Evolutionary conservation across 2,888 invertebrate genomes (phyloP).

Genomic region (Lithophane leautieri): DNA sequence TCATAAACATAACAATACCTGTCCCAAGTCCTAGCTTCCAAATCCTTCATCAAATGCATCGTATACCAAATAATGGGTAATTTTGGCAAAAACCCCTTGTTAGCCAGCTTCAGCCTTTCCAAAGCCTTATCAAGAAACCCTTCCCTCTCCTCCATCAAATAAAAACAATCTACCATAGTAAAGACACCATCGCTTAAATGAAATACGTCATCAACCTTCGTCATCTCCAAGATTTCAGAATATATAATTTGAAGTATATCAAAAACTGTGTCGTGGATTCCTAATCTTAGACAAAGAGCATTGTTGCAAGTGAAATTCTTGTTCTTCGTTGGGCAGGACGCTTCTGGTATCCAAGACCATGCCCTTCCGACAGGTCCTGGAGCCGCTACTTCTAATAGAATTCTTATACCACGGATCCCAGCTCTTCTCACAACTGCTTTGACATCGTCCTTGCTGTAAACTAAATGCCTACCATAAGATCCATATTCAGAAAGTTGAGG

Average conservation of each 20-base stretch:
- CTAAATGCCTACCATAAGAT: constrained; percentile 93
- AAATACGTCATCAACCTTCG: constrained; percentile 93
- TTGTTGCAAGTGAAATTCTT: constrained; percentile 90
- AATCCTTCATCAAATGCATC: constrained; percentile 89
- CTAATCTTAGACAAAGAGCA: constrained; percentile 94
- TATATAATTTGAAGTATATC: constrained; percentile 93
- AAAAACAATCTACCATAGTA: constrained; percentile 92
- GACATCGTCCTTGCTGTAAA: constrained; percentile 93
- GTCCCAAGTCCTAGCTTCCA: constrained; percentile 86
- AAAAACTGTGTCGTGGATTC: constrained; percentile 93
- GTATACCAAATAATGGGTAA: constrained; percentile 93
- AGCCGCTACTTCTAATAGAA: constrained; percentile 96
- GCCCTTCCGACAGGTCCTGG: constrained; percentile 96
- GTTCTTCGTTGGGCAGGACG: constrained; percentile 76
- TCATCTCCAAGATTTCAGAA: constrained; percentile 92
- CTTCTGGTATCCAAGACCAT: constrained; percentile 94
- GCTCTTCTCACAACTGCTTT: constrained; percentile 94
- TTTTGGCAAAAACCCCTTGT: constrained; percentile 89
- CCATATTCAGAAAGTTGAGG: constrained; percentile 95
- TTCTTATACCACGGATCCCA: constrained; percentile 94
- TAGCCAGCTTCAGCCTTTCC: constrained; percentile 90
- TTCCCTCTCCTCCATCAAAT: constrained; percentile 93
- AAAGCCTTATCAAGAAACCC: constrained; percentile 93
- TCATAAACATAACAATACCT: constrained; percentile 31
- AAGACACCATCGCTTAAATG: constrained; percentile 95